These are phyloP conservation scores for Acronicta leporina DNA, from an alignment of 2,888 invertebrate species.

Conservation along the genomic window DNA sequence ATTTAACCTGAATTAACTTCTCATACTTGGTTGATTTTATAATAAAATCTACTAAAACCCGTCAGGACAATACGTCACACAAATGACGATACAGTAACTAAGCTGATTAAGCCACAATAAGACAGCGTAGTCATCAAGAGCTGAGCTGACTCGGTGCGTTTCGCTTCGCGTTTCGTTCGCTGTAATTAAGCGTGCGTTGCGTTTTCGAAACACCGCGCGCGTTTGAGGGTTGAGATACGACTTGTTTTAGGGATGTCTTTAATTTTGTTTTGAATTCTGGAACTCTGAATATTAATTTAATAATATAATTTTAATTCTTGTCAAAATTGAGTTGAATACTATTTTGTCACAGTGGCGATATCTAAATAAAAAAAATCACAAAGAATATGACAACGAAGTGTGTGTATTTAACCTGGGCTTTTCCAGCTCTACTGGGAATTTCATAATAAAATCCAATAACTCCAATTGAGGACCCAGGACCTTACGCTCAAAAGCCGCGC, in stretches of 20 bases:
- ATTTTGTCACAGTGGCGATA: no score
- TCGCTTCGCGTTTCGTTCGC: conserved; percentile 47
- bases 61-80: conserved; percentile 19
- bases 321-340: no score
- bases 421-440: no score
- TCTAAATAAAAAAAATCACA: no score
- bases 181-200: conserved; percentile 77
- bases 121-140: conserved; percentile 53
- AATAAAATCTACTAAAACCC: conserved; percentile 11
- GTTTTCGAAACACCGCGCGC: conserved; percentile 53
- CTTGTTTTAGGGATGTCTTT: conserved; percentile 33
- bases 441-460: no score
- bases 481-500: no score
- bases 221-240: conserved; percentile 33
- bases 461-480: no score
- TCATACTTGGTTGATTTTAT: neutral
- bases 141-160: conserved; percentile 41
- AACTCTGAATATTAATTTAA: neutral
- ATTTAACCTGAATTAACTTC: no score
- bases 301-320: no score
- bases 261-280: neutral
- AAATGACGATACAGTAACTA: conserved; percentile 28
- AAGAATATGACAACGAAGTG: no score
- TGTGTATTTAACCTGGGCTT: no score
- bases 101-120: conserved; percentile 58